A percentile compares a stretch with the other conserved stretches of the same genome.
Conservation (phyloP, 1,140 invertebrate species). For the Philopotamus ludificatus region DNA sequence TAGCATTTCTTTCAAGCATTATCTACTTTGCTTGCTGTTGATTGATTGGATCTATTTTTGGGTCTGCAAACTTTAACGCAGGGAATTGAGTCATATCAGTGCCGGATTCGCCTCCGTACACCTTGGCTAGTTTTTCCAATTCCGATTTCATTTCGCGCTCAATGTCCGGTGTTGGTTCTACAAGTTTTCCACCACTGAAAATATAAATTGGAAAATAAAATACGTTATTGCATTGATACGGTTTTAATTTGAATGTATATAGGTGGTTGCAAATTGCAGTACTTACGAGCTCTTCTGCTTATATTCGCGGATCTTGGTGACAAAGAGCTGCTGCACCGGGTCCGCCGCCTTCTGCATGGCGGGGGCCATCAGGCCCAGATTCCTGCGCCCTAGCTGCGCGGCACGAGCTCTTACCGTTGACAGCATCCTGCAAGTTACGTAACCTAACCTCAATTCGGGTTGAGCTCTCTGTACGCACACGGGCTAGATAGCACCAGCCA, state of each 20-base stretch:
- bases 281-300: constrained; percentile 53
- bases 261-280: too few species aligned
- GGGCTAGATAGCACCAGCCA: too few species aligned
- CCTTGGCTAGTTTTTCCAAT: constrained; percentile 74
- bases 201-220: neutral
- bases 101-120: constrained; percentile 72
- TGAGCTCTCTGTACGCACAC: too few species aligned
- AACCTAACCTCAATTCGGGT: too few species aligned
- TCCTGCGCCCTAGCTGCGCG: constrained; percentile 53
- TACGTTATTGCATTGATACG: neutral
- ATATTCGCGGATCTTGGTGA: constrained; percentile 91
- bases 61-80: constrained; percentile 73
- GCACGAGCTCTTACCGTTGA: neutral
- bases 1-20: neutral
- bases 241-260: neutral
- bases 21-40: neutral
- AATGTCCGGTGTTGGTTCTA: constrained; percentile 75
- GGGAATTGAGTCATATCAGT: constrained; percentile 89
- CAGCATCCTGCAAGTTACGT: neutral
- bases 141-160: constrained; percentile 73
- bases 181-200: constrained; percentile 75
- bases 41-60: constrained; percentile 62
- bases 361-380: constrained; percentile 67
- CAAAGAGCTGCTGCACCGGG: constrained; percentile 90
- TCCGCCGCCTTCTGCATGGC: constrained; percentile 73